These are phyloP conservation scores for Ardeotis arabs DNA, from an alignment of 2,113 vertebrate species.

Conservation along the genomic window DNA sequence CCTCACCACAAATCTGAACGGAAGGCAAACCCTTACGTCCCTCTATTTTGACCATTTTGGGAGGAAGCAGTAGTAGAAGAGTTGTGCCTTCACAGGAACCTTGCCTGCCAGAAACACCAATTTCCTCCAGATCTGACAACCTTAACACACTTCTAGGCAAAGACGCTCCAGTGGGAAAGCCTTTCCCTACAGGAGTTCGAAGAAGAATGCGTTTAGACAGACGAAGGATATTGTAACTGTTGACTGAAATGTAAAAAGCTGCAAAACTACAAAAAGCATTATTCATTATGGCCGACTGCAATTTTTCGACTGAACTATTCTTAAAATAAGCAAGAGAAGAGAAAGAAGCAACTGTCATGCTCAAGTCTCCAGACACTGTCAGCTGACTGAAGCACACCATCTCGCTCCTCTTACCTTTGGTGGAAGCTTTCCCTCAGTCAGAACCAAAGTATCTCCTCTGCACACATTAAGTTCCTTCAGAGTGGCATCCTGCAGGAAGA, in stretches of 20 bases:
- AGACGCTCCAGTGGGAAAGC: too few relatives aligned
- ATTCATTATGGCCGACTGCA: not conserved
- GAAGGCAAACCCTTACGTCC: not conserved
- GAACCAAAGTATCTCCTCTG: conserved; percentile 85
- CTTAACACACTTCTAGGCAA: not conserved
- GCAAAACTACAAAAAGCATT: not conserved
- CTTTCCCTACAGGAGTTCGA: not conserved
- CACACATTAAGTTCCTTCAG: conserved; percentile 83
- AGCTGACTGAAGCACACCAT: not conserved
- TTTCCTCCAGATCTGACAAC: not conserved
- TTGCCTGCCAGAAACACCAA: not conserved
- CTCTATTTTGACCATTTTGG: not conserved
- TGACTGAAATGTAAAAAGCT: not conserved
- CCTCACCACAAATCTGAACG: not conserved
- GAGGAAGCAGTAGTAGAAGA: not conserved
- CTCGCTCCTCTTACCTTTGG: conserved; percentile 75
- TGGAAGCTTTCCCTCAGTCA: conserved; percentile 87
- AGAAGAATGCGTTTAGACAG: not conserved
- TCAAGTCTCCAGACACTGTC: not conserved
- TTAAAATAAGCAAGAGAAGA: not conserved
- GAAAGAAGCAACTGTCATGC: not conserved
- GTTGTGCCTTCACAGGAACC: not conserved
- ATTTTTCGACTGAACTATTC: not conserved
- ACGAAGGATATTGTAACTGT: not conserved
- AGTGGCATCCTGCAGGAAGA: conserved; percentile 80